phyloP scores from a whole-genome alignment of 2,888 invertebrate species.

The Caenorhabditis auriculariae region DNA sequence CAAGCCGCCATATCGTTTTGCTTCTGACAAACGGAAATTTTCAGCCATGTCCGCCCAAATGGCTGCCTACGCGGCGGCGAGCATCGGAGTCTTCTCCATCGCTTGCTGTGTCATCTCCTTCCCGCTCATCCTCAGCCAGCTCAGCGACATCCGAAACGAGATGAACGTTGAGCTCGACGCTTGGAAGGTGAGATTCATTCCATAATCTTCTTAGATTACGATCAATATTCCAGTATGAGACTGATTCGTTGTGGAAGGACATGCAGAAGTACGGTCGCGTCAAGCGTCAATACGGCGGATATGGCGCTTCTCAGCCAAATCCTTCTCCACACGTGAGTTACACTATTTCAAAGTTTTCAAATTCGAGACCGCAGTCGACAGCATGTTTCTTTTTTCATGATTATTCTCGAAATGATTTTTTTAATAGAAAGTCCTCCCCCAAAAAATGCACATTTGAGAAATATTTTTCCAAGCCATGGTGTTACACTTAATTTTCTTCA shows the following conservation, averaged over 20 bases:
- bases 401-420: too few species aligned
- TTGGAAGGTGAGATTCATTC: conserved; percentile 34
- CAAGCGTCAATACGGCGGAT: conserved; percentile 48
- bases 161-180: conserved; percentile 44
- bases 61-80: conserved; percentile 33
- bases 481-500: too few species aligned
- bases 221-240: conserved; percentile 19
- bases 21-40: too few species aligned
- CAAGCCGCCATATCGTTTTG: too few species aligned
- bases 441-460: too few species aligned
- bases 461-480: too few species aligned
- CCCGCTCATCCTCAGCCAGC: conserved; percentile 32
- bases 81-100: conserved; percentile 33
- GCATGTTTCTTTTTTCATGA: too few species aligned
- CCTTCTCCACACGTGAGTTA: conserved; percentile 21
- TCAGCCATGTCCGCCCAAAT: conserved; percentile 1
- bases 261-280: conserved; percentile 41
- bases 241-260: conserved; percentile 35
- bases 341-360: too few species aligned
- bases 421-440: too few species aligned
- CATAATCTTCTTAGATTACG: too few species aligned
- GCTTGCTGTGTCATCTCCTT: conserved; percentile 28
- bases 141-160: conserved; percentile 43
- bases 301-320: conserved; percentile 31
- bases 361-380: too few species aligned